Conservation (phyloP, 2,888 invertebrate genomes). For the Trichogramma evanescens region DNA sequence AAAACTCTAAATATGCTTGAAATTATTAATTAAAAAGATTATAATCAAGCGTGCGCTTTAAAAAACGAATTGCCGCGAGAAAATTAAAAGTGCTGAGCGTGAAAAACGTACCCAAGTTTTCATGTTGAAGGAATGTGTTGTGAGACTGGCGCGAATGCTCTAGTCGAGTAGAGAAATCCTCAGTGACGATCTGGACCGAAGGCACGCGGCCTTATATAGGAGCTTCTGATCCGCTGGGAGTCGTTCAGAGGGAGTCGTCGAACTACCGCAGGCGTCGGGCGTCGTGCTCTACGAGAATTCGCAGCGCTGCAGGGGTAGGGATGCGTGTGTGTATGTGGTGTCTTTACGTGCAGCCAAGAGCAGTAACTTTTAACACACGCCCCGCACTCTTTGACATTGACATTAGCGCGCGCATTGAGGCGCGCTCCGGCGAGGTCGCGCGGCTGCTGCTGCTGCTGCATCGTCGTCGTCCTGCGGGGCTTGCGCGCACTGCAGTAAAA, state of each 20-base stretch:
- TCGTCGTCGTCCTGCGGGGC: neutral
- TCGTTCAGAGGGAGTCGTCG: conserved; percentile 12
- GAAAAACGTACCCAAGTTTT: conserved; percentile 14
- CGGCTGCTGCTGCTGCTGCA: neutral
- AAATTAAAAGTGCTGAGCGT: no score
- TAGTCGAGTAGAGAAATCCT: conserved; percentile 6
- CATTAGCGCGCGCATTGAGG: conserved; percentile 11
- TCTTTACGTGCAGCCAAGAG: neutral
- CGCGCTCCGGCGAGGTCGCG: neutral
- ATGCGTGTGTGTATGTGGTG: neutral
- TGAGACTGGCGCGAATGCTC: neutral
- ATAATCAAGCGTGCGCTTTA: no score
- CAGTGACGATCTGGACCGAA: conserved; percentile 2
- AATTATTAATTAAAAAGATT: no score
- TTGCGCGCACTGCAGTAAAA: no score
- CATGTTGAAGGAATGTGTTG: conserved; percentile 2
- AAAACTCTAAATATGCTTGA: no score
- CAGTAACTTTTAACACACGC: neutral
- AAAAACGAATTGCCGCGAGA: no score
- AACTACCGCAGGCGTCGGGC: conserved; percentile 2
- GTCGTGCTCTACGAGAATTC: neutral
- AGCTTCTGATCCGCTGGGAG: conserved; percentile 11
- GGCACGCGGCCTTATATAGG: conserved; percentile 11
- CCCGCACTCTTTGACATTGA: conserved; percentile 16
- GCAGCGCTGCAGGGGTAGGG: neutral